Base-by-base conservation (phyloP, 2,888 invertebrate species). In the Dexiosoma caninum region DNA sequence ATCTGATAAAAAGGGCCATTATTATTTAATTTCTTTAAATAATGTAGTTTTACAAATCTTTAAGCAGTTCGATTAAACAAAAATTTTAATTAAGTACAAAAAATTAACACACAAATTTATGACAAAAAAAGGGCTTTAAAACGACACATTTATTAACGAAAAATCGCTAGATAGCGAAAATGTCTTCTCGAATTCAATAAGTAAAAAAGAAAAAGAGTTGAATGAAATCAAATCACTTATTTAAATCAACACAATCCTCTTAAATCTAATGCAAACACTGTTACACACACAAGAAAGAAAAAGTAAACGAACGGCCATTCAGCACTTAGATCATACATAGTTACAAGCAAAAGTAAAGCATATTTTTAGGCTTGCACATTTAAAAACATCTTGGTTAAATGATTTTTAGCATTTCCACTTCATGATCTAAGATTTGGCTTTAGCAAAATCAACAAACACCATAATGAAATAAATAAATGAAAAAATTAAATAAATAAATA, bases 111-210 rank as follows among this genome's bases (percentile, higher is more conserved):
- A 64, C 60, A 78, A 46, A 72, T 67, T 67, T 21, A 69, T 74
- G 27, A 70, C 70, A 53, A 60, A 21, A 23, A 67, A 72, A 67
- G n/a, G 78, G 78, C 78, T 78, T 78, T 78, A 72, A 72, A 62
- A 78, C 44, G 60, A 44, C 66, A 78, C 57, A 78, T 72, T 72
- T 66, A 67, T 67, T 78, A 78, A 78, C 53, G 57, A 78, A 67
- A 46, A 35, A 57, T 30, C 40, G 49, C 60, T 78, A 78, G 72
- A 72, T 60, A 49, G 59, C 46, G 19, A 72, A 78, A 59, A 75
- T 53, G 59, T 71, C 60, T 62, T 62, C 69, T 75, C 42, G 59
- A 59, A 69, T 69, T 72, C 51, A 44, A 30, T 55, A 62, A 53
- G n/a, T 53, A 16, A 40, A 55, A 49, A 27, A 6, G 40, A 59